Evolutionary conservation across 2,113 vertebrate genomes (phyloP).

Genomic region (Anoura caudifer): DNA sequence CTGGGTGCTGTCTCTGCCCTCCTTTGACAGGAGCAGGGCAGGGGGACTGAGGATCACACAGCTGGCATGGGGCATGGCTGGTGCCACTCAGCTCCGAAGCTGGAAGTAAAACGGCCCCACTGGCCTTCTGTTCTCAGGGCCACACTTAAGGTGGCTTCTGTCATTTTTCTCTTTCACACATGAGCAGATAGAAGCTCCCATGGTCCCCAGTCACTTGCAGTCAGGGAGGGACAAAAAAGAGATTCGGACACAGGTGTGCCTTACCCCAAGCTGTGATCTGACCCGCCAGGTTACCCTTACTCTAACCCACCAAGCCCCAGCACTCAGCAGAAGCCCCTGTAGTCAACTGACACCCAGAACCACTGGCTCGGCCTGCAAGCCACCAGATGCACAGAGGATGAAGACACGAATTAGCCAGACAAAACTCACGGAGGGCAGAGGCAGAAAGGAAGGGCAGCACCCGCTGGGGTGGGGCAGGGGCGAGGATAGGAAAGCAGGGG

Average conservation of each 20-base stretch:
- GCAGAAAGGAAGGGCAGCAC: not conserved
- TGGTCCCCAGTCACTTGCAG: not conserved
- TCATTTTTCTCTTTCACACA: not conserved
- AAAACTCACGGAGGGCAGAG: not conserved
- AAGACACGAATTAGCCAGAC: not conserved
- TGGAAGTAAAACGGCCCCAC: not conserved
- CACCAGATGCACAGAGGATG: not conserved
- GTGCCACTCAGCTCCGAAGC: not conserved
- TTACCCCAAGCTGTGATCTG: not conserved
- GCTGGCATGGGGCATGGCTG: not conserved
- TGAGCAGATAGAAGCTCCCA: not conserved
- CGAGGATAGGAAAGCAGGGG: not conserved
- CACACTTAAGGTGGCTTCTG: not conserved
- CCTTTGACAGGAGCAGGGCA: not conserved
- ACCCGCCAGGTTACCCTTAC: not conserved
- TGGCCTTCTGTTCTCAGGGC: not conserved
- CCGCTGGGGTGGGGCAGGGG: fast-evolving
- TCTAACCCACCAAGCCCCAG: not conserved
- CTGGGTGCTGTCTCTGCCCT: not conserved
- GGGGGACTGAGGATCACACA: not conserved
- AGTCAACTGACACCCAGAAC: not conserved
- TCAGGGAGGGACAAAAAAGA: not conserved
- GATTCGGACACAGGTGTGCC: not conserved
- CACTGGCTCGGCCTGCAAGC: not conserved
- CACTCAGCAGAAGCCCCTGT: not conserved